Base-by-base conservation (phyloP, 2,797 vertebrate genomes). In the Thripadectes ignobilis region DNA sequence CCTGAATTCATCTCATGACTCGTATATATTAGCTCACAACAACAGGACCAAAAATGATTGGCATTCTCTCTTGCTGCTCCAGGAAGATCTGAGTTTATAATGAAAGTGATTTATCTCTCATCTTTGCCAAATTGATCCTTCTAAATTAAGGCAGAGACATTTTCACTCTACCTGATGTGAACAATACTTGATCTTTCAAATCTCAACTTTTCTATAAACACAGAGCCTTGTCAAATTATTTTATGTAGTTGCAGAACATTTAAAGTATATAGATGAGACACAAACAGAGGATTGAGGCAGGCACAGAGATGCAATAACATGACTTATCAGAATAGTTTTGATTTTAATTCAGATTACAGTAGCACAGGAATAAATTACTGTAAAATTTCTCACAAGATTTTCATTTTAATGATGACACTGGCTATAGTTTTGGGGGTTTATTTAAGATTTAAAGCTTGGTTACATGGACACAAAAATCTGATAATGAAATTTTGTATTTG, bases 41-140 rank as follows among this genome's bases (percentile, higher is more conserved):
- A 89, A 61, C 95, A 88, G 58, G 86, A 77, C 62, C 67, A 79
- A 67, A 67, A 95, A 84, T 97, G 94, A 97, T 77, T 92, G 92
- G 84, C 96, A 95, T 83, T 92, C 84, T 82, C 54, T 85, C 84
- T 62, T 32, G 10, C 59, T 88, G 91, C 68, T 83, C 30, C 30
- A 77, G 51, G 72, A 94, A 92, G 74, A 92, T 86, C 87, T 58
- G 88, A 92, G 89, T 94, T 84, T 78, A 89, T 96, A 96, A 96
- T 92, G 92, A 94, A 96, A 95, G 67, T 80, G 67, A 81, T 96
- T 97, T 96, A 69, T 85, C 88, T 68, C 58, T 96, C 78, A 83
- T 78, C 82, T 95, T 85, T 93, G 73, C 69, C 85, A 97, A 93
- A 93, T 72, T 83, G 85, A 95, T 93, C 96, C 92, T 96, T 93